phyloP scores from a whole-genome alignment of 2,113 vertebrate genomes.

The Ophiodon elongatus region DNA sequence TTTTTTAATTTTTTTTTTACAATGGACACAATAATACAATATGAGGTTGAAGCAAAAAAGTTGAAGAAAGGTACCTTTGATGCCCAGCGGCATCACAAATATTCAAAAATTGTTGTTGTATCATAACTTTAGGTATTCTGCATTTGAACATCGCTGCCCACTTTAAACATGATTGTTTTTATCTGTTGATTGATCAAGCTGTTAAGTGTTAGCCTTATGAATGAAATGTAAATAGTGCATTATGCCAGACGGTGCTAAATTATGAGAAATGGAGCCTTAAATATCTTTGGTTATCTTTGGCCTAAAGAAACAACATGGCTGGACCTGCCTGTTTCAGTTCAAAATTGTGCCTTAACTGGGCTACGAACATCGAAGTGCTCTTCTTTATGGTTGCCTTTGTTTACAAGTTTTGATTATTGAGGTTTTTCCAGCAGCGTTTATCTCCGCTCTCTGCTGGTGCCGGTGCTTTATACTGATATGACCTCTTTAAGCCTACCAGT shows the following conservation, averaged over 20 bases:
- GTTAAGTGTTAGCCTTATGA: conserved; percentile 23
- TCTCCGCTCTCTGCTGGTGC: conserved; percentile 29
- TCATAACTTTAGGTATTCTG: background rate
- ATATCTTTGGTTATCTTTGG: conserved; percentile 11
- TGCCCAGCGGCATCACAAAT: background rate
- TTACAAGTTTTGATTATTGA: conserved; percentile 22
- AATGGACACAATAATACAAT: background rate
- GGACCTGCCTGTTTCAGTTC: conserved; percentile 52
- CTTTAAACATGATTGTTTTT: background rate
- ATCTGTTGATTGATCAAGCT: background rate
- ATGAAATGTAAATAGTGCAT: conserved; percentile 15
- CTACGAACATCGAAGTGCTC: conserved; percentile 12
- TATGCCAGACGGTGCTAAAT: conserved; percentile 7
- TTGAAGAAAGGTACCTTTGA: conserved; percentile 5
- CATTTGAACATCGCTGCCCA: background rate
- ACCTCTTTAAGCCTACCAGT: conserved; percentile 5
- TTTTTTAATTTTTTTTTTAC: background rate
- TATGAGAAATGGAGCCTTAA: conserved; percentile 5
- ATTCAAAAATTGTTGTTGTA: background rate
- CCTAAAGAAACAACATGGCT: conserved; percentile 45
- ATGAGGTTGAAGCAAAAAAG: background rate
- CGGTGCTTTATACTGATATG: conserved; percentile 26
- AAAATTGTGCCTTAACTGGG: conserved; percentile 53
- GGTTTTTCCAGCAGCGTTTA: conserved; percentile 15
- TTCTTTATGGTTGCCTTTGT: conserved; percentile 36